Evolutionary conservation across 2,113 vertebrate species (phyloP).

Genomic region (Mobula birostris): DNA sequence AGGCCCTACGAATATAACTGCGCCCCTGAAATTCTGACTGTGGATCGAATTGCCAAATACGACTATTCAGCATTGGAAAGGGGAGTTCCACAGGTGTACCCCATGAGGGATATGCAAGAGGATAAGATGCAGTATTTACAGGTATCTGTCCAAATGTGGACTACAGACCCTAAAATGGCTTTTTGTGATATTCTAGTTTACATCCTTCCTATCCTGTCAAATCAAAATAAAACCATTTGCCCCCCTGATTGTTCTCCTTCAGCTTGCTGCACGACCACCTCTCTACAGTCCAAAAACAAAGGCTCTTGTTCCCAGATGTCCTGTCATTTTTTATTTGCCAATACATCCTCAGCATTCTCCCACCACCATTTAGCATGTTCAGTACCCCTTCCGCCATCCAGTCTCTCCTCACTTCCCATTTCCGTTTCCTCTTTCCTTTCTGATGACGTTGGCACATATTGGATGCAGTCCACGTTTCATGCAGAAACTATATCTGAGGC

Average conservation of each 20-base stretch:
- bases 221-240: background rate
- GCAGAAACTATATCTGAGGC: too few species aligned
- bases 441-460: background rate
- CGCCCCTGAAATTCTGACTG: conserved; percentile 65
- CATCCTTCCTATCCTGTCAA: background rate
- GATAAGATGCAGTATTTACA: conserved; percentile 92
- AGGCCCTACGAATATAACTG: conserved; percentile 72
- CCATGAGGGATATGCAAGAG: conserved; percentile 68
- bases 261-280: background rate
- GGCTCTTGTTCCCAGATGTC: background rate
- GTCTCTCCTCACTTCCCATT: too few species aligned
- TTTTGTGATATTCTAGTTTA: background rate
- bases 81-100: conserved; percentile 69
- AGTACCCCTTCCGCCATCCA: background rate
- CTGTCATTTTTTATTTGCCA: background rate
- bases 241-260: background rate
- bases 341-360: background rate
- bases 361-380: background rate
- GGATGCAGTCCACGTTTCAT: background rate
- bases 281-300: background rate
- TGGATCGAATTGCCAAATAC: conserved; percentile 77
- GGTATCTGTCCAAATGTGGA: conserved; percentile 61
- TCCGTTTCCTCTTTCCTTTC: background rate
- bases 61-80: conserved; percentile 79
- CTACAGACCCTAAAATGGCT: background rate